phyloP scores from a whole-genome alignment of 2,113 vertebrate species.

The Apaloderma vittatum region DNA sequence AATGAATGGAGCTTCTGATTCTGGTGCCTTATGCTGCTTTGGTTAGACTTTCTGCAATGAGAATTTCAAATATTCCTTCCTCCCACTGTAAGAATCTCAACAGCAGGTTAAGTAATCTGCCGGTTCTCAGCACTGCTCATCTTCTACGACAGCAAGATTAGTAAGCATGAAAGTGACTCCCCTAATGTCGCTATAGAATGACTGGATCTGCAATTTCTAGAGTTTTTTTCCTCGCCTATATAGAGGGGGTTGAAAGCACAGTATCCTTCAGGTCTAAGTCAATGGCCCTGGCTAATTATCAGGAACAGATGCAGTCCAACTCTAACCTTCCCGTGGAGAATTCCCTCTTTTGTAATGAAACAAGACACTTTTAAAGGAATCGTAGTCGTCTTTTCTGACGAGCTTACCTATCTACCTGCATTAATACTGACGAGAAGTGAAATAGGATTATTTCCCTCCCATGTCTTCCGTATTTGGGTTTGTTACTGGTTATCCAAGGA shows the following conservation, averaged over 20 bases:
- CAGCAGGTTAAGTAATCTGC: not conserved
- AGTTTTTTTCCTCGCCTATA: not conserved
- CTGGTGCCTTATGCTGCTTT: not conserved
- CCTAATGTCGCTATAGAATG: slow-evolving; percentile 22
- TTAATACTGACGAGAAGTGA: not conserved
- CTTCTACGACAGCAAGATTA: slow-evolving; percentile 19
- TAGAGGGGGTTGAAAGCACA: not conserved
- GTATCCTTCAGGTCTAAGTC: slow-evolving; percentile 40
- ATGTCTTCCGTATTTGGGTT: not conserved
- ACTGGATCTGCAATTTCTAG: slow-evolving; percentile 28
- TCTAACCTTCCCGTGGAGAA: slow-evolving; percentile 20
- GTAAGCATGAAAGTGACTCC: slow-evolving; percentile 56
- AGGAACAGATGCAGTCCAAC: not conserved
- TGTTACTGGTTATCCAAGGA: not conserved
- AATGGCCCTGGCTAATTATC: slow-evolving; percentile 40
- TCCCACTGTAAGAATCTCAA: not conserved
- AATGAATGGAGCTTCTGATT: not conserved
- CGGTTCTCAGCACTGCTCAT: not conserved
- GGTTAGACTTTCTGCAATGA: not conserved
- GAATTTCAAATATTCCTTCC: not conserved
- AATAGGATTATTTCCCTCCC: not conserved
- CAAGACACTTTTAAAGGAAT: not conserved
- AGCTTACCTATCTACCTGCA: not conserved
- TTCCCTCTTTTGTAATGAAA: not conserved
- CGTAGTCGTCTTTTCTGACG: not conserved